Evolutionary conservation across 2,888 invertebrate species (phyloP).

Genomic region (Diplolepis rosae): DNA sequence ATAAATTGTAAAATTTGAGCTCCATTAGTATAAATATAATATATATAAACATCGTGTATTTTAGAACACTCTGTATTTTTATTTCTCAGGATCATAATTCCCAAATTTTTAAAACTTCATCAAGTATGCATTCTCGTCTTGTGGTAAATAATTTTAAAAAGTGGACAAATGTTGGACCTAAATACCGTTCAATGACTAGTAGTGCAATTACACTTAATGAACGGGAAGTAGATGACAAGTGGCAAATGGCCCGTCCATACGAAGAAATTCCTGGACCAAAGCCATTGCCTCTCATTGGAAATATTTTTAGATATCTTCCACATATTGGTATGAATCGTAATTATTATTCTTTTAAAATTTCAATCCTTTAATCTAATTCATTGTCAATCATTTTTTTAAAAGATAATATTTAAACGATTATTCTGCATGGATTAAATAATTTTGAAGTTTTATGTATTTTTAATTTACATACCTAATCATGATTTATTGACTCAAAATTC

Average conservation of each 20-base stretch:
- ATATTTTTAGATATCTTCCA: conserved; percentile 62
- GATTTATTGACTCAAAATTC: background rate
- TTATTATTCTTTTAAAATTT: background rate
- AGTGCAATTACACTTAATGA: background rate
- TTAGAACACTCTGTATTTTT: no score
- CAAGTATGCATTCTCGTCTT: background rate
- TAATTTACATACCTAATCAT: background rate
- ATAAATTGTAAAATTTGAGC: no score
- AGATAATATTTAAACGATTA: background rate
- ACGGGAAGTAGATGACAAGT: background rate
- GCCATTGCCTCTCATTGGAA: conserved; percentile 72
- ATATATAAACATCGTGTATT: no score
- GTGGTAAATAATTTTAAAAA: background rate
- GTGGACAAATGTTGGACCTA: background rate
- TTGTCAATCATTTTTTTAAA: background rate
- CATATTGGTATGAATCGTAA: conserved; percentile 52
- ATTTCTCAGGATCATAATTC: background rate
- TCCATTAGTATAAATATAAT: no score
- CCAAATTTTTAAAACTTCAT: background rate
- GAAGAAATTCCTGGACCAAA: conserved; percentile 75
- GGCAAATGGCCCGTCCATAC: conserved; percentile 62
- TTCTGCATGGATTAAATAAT: background rate
- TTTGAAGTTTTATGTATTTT: background rate
- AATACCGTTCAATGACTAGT: background rate
- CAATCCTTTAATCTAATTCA: background rate